These are phyloP conservation scores for Ostrea denselamellosa DNA, from an alignment of 1,140 invertebrate species.

Conservation along the genomic window DNA sequence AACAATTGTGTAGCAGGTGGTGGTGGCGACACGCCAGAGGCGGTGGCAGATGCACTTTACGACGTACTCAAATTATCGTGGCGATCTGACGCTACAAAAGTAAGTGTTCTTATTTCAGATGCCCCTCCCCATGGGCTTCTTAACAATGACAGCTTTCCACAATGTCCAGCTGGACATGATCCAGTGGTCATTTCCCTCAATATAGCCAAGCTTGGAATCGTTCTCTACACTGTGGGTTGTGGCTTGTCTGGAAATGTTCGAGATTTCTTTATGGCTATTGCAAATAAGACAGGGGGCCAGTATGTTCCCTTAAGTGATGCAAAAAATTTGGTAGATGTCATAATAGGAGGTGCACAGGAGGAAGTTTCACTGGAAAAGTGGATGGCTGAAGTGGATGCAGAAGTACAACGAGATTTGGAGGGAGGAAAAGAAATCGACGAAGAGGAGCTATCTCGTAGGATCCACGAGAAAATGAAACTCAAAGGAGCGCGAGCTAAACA, in stretches of 20 bases:
- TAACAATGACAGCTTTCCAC: background rate
- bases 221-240: constrained; percentile 68
- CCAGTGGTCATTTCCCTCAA: constrained; percentile 61
- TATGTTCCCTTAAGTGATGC: constrained; percentile 69
- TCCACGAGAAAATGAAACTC: constrained; percentile 56
- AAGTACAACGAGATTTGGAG: constrained; percentile 61
- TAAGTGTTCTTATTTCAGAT: constrained; percentile 73
- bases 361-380: constrained; percentile 70
- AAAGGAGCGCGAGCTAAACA: constrained; percentile 58
- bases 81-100: constrained; percentile 71
- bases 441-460: constrained; percentile 50
- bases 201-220: constrained; percentile 68
- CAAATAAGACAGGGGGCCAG: constrained; percentile 69
- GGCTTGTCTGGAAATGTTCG: constrained; percentile 63
- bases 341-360: constrained; percentile 72
- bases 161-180: constrained; percentile 62
- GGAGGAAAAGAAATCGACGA: constrained; percentile 55
- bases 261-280: constrained; percentile 69
- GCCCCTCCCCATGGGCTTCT: constrained; percentile 72
- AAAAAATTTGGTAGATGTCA: constrained; percentile 64
- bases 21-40: constrained; percentile 72
- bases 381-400: constrained; percentile 70
- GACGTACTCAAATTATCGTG: constrained; percentile 69
- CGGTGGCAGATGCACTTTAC: constrained; percentile 72
- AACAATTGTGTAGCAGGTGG: constrained; percentile 65